phyloP scores from a whole-genome alignment of 1,140 invertebrate species.

The Streblospio benedicti region DNA sequence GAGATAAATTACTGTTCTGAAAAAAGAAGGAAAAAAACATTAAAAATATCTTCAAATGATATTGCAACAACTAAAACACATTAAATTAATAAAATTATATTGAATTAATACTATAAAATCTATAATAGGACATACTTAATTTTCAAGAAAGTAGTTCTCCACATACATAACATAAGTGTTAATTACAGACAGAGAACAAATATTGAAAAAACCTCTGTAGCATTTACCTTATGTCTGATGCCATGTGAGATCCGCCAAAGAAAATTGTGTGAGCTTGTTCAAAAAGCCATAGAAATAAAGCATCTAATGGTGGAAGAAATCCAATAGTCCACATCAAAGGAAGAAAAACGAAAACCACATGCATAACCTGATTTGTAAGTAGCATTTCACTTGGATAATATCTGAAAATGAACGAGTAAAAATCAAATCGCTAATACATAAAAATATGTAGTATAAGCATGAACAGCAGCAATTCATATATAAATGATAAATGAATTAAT shows the following conservation, averaged over 20 bases:
- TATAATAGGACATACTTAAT: too few relatives aligned
- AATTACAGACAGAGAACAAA: too few relatives aligned
- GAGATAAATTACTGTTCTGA: slow-evolving; percentile 31
- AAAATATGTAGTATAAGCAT: too few relatives aligned
- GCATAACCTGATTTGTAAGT: slow-evolving; percentile 34
- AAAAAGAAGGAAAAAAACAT: slow-evolving; percentile 16
- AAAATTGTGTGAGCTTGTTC: slow-evolving; percentile 46
- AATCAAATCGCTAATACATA: slow-evolving; percentile 11
- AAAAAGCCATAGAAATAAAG: slow-evolving; percentile 45
- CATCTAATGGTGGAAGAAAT: slow-evolving; percentile 47
- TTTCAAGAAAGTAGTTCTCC: too few relatives aligned
- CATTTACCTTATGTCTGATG: slow-evolving; percentile 35
- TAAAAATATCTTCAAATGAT: too few relatives aligned
- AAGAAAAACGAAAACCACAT: slow-evolving; percentile 43
- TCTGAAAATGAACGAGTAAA: slow-evolving; percentile 25
- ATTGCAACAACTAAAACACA: too few relatives aligned
- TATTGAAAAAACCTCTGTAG: too few relatives aligned
- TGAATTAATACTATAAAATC: too few relatives aligned
- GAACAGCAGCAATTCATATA: too few relatives aligned
- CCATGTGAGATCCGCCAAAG: slow-evolving; percentile 45
- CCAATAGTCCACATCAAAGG: slow-evolving; percentile 48
- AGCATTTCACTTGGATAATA: slow-evolving; percentile 28
- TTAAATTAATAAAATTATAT: too few relatives aligned
- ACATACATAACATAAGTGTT: too few relatives aligned
- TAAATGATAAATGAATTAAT: too few relatives aligned